These are phyloP conservation scores for Drosophila nigricruria DNA, from an alignment of 2,888 invertebrate species.

Conservation along the genomic window DNA sequence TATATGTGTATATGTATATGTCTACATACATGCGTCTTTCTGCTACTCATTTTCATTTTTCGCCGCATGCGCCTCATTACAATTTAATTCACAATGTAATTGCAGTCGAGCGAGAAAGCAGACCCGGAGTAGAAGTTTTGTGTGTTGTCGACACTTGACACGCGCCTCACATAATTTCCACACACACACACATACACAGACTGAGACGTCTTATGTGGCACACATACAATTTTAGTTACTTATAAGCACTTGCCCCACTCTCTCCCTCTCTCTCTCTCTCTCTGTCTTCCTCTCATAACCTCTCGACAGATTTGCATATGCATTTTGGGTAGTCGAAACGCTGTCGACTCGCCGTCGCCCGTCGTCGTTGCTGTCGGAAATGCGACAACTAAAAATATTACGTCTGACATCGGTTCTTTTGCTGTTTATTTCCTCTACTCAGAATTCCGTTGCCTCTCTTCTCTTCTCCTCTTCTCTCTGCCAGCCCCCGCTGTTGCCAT, in stretches of 20 bases:
- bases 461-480: neutral
- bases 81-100: constrained; percentile 83
- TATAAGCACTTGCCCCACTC: constrained; percentile 32
- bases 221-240: constrained; percentile 28
- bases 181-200: constrained; percentile 13
- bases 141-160: constrained; percentile 75
- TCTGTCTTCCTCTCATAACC: constrained; percentile 3
- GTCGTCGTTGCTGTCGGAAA: constrained; percentile 59
- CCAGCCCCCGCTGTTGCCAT: constrained; percentile 30
- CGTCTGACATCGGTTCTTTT: constrained; percentile 52
- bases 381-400: constrained; percentile 73
- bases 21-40: neutral
- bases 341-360: constrained; percentile 14
- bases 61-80: constrained; percentile 80
- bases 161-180: constrained; percentile 75
- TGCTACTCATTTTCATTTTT: constrained; percentile 69
- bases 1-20: neutral
- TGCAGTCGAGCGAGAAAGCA: constrained; percentile 49
- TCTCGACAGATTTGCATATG: constrained; percentile 59
- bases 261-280: no score
- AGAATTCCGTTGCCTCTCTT: constrained; percentile 7
- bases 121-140: constrained; percentile 45
- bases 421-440: constrained; percentile 37
- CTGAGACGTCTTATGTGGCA: constrained; percentile 30
- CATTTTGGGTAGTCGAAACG: constrained; percentile 71